Evolutionary conservation across 2,888 invertebrate species (phyloP), one percentile per base, ranked within the genome.

Genomic region (Aphodius sticticus): DNA sequence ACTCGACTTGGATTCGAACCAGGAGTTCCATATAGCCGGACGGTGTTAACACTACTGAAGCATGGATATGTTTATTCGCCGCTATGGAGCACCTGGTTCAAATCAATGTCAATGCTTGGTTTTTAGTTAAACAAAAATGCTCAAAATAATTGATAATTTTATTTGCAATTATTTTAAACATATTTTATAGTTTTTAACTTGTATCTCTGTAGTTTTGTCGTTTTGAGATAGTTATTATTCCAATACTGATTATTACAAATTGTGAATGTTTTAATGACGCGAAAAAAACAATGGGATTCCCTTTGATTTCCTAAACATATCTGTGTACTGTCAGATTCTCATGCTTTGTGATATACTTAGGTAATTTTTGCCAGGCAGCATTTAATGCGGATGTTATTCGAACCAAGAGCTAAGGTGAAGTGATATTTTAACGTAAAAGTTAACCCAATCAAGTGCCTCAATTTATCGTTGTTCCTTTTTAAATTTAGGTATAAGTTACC

Each of bases 371-470:
- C 79, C 53, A 53, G 81, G 81, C 81, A 81, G 79, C 81, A 81
- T 81, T 79, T 79, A 78, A 16, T 16, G 71, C 16, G 71, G 70
- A 77, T 79, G 79, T 79, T 53, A 53, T 53, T 53, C 53, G 53
- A 53, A 53, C 53, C 9, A 53, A 53, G 53, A 53, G 53, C 53
- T 53, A 53, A 53, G 53, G 53, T 79, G 83, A 77, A 81, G 83
- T 84, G 85, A 85, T 85, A 85, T 85, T 85, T 83, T 84, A 84
- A 84, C 82, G 81, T 84, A 84, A 83, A 84, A 83, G 82, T 83
- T 85, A 84, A 85, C 85, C 85, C 84, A 83, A 83, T 82, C 79
- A 81, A 84, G 85, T 85, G 85, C 85, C 85, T 85, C 85, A 85
- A 83, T 84, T 81, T 83, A 84, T 84, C 81, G 83, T 85, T 85